These are phyloP conservation scores for Cataglyphis hispanica DNA, from an alignment of 1,140 invertebrate genomes.

Conservation along the genomic window DNA sequence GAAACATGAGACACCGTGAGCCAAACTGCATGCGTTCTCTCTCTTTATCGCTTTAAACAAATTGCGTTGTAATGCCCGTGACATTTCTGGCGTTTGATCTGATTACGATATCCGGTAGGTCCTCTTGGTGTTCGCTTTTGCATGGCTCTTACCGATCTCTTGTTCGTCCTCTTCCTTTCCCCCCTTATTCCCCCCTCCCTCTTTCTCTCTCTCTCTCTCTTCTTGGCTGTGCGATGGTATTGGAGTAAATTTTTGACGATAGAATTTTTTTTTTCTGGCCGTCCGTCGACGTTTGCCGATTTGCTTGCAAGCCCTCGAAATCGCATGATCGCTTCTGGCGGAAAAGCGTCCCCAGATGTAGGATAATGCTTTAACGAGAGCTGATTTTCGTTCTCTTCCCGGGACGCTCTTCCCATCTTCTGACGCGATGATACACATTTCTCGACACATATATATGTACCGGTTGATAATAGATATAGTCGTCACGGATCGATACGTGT, in stretches of 20 bases:
- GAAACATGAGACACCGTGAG: conserved; percentile 77
- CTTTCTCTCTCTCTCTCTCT: background rate
- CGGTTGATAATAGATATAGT: conserved; percentile 23
- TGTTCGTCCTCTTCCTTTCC: background rate
- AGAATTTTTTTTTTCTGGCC: background rate
- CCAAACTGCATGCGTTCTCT: conserved; percentile 78
- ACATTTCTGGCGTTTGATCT: conserved; percentile 44
- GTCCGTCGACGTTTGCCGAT: background rate
- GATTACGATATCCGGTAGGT: conserved; percentile 53
- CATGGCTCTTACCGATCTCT: conserved; percentile 21
- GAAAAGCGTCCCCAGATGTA: conserved; percentile 26
- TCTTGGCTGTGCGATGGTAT: conserved; percentile 34
- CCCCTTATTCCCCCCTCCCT: background rate
- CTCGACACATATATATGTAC: conserved; percentile 38
- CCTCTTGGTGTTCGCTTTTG: conserved; percentile 51
- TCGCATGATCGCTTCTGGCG: conserved; percentile 39
- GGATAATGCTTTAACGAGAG: background rate
- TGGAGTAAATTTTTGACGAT: conserved; percentile 30
- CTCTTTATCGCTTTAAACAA: conserved; percentile 53
- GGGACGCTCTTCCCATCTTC: conserved; percentile 23
- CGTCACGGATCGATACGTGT: conserved; percentile 45
- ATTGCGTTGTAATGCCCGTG: conserved; percentile 48
- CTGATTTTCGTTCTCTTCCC: background rate
- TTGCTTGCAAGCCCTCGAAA: conserved; percentile 33
- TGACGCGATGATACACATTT: conserved; percentile 14